These are phyloP conservation scores for Oryzias melastigma DNA, from an alignment of 2,113 vertebrate genomes.

Conservation along the genomic window DNA sequence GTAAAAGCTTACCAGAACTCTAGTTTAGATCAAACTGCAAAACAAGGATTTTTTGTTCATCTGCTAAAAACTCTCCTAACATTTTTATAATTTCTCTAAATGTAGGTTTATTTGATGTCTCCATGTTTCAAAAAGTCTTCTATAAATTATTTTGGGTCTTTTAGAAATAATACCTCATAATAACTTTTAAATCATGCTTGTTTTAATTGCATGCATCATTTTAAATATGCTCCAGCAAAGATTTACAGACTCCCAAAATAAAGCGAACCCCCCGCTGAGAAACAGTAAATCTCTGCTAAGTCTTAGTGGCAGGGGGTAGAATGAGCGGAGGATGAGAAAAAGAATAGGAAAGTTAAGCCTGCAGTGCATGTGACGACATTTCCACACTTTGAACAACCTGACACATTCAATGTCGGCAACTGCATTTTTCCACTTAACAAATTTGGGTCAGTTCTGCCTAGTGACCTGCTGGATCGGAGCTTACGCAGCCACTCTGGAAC, in stretches of 20 bases:
- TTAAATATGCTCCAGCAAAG: conserved; percentile 24
- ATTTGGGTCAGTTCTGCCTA: conserved; percentile 48
- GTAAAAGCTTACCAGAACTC: too few species aligned
- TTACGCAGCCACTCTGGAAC: conserved; percentile 33
- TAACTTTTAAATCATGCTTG: conserved; percentile 30
- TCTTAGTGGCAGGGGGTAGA: conserved; percentile 32
- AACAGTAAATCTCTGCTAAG: conserved; percentile 26
- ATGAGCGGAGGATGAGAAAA: conserved; percentile 6
- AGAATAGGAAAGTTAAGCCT: conserved; percentile 28
- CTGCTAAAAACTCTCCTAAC: too few species aligned
- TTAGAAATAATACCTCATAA: conserved; percentile 5
- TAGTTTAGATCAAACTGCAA: too few species aligned
- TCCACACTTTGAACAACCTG: conserved; percentile 29
- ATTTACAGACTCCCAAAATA: conserved; percentile 21
- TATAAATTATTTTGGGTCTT: not conserved
- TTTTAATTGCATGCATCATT: conserved; percentile 1
- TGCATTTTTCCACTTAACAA: conserved; percentile 26
- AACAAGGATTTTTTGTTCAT: too few species aligned
- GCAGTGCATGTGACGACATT: conserved; percentile 45
- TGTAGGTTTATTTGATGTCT: too few species aligned
- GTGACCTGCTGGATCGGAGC: conserved; percentile 39
- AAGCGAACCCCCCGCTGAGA: conserved; percentile 21
- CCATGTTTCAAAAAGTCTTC: too few species aligned
- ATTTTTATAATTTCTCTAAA: too few species aligned
- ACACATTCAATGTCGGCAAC: conserved; percentile 14